These are phyloP conservation scores for Xiphophorus maculatus DNA, from an alignment of 2,113 vertebrate genomes.

Conservation along the genomic window DNA sequence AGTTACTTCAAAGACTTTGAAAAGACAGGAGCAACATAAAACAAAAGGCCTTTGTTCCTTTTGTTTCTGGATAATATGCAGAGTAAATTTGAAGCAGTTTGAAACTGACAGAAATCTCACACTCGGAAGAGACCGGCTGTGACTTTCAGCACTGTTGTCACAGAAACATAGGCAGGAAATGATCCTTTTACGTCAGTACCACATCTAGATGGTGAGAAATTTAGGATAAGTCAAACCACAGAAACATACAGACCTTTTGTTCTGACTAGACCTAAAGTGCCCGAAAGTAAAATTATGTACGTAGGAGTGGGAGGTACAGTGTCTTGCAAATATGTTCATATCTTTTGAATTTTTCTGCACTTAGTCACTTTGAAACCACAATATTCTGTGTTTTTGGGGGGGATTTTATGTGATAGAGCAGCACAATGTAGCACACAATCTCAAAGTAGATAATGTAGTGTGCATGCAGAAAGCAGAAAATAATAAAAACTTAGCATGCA, in stretches of 20 bases:
- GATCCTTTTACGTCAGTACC: conserved; percentile 10
- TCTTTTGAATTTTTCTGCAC: not conserved
- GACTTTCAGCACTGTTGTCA: conserved; percentile 22
- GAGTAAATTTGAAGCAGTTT: conserved; percentile 32
- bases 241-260: conserved; percentile 10
- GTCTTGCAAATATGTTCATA: not conserved
- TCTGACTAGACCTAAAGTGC: not conserved
- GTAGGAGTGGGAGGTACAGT: not conserved
- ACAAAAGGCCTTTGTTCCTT: conserved; percentile 1
- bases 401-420: not conserved
- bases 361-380: not conserved
- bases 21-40: not conserved
- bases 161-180: conserved; percentile 50
- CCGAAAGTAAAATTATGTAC: not conserved
- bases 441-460: no score
- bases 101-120: not conserved
- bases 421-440: not conserved
- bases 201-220: conserved; percentile 8
- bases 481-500: not conserved
- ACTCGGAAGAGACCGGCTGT: not conserved
- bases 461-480: not conserved
- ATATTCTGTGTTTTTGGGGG: not conserved
- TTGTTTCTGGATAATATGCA: conserved; percentile 34
- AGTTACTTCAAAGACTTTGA: not conserved
- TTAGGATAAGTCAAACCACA: conserved; percentile 17